Conservation (phyloP, 1,140 invertebrate species). For the Colletes latitarsis region DNA sequence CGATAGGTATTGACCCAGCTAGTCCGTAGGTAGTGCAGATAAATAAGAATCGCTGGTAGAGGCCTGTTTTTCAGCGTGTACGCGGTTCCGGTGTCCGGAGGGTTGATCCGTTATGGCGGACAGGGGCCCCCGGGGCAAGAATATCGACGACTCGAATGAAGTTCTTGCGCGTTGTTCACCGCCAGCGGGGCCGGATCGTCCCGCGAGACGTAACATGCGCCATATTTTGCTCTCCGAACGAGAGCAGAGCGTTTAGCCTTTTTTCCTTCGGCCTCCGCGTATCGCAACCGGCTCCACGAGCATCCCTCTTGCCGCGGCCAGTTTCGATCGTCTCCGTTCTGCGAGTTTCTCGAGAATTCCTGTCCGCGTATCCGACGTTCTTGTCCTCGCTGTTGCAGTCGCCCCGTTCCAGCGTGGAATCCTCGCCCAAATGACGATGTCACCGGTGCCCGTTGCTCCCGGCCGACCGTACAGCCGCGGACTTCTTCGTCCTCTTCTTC, state of each 20-base stretch:
- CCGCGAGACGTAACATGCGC: conserved; percentile 55
- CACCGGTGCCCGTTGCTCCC: conserved; percentile 54
- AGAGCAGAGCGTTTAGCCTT: conserved; percentile 38
- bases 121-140: background rate
- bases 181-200: conserved; percentile 32
- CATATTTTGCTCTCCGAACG: conserved; percentile 50
- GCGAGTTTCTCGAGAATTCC: conserved; percentile 57
- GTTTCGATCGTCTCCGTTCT: conserved; percentile 30
- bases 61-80: too few species aligned
- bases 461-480: conserved; percentile 29
- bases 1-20: too few species aligned
- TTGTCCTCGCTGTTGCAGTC: conserved; percentile 50
- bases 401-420: conserved; percentile 48
- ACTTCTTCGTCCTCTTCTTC: conserved; percentile 13
- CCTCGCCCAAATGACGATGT: conserved; percentile 70
- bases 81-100: background rate
- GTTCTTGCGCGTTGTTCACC: conserved; percentile 46
- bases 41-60: too few species aligned
- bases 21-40: too few species aligned
- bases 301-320: background rate
- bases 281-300: conserved; percentile 17
- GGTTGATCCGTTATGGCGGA: background rate
- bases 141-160: conserved; percentile 52
- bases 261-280: conserved; percentile 14
- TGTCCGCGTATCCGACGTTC: conserved; percentile 48